A percentile compares a stretch with the other conserved stretches of the same genome.
These are phyloP conservation scores for Gymnoscelis rufifasciata DNA, from an alignment of 2,888 invertebrate species.

Conservation along the genomic window DNA sequence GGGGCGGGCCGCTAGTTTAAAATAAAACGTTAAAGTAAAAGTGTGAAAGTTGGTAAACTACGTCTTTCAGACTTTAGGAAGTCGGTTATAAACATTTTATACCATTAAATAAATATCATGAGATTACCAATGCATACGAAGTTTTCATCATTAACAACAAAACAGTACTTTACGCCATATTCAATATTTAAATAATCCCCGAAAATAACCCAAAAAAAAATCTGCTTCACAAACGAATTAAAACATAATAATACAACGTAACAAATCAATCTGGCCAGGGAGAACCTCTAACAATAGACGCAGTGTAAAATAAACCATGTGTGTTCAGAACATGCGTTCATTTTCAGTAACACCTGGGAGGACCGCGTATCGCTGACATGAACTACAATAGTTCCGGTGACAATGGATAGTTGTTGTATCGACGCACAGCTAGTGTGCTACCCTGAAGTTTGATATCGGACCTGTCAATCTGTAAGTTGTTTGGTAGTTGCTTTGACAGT, in stretches of 20 bases:
- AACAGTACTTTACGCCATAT: not conserved
- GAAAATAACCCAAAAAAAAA: too few species aligned
- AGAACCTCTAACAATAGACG: not conserved
- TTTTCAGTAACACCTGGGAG: conserved; percentile 3
- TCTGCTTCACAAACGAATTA: not conserved
- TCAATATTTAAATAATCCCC: too few species aligned
- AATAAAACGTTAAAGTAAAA: too few species aligned
- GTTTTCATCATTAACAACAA: too few species aligned
- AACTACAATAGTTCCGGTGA: conserved; percentile 46
- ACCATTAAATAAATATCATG: too few species aligned
- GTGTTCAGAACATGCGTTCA: not conserved
- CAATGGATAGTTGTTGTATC: conserved; percentile 58
- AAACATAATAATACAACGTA: not conserved
- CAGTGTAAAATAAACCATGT: too few species aligned
- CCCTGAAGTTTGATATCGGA: conserved; percentile 38
- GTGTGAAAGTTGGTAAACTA: too few species aligned
- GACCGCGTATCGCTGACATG: conserved; percentile 37
- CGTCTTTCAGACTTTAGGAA: too few species aligned
- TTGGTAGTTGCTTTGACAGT: not conserved
- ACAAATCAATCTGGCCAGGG: not conserved
- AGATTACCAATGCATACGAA: too few species aligned
- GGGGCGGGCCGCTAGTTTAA: too few species aligned
- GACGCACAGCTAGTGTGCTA: conserved; percentile 43
- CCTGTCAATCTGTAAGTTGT: conserved; percentile 33
- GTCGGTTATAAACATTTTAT: too few species aligned